Evolutionary conservation across 2,888 invertebrate species (phyloP).

Genomic region (Yponomeuta cagnagella): DNA sequence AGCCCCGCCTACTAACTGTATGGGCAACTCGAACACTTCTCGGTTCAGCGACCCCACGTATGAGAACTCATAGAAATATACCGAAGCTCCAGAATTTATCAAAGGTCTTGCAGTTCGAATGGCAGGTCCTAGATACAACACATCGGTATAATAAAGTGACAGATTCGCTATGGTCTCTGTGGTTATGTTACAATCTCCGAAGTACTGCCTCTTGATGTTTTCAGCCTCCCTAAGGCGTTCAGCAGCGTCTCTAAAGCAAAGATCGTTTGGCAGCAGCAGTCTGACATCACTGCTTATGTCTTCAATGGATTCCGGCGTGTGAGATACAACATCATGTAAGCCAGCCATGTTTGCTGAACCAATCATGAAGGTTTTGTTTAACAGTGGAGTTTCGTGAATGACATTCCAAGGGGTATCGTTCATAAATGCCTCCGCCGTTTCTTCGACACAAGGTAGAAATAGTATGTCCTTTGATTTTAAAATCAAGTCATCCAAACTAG

Average conservation of each 20-base stretch:
- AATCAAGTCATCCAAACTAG: background rate
- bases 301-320: conserved; percentile 30
- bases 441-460: conserved; percentile 46
- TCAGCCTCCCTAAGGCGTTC: conserved; percentile 29
- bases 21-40: conserved; percentile 51
- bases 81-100: conserved; percentile 47
- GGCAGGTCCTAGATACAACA: conserved; percentile 44
- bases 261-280: conserved; percentile 44
- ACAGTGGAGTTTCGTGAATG: conserved; percentile 29
- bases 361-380: conserved; percentile 40
- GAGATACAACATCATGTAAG: conserved; percentile 36
- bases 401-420: conserved; percentile 42
- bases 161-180: conserved; percentile 29
- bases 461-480: conserved; percentile 26
- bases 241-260: conserved; percentile 32
- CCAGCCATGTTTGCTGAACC: conserved; percentile 53
- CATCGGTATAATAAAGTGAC: conserved; percentile 46
- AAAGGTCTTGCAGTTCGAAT: conserved; percentile 44
- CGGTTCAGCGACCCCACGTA: conserved; percentile 66
- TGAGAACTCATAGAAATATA: conserved; percentile 74
- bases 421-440: conserved; percentile 34
- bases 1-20: conserved; percentile 50
- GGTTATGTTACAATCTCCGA: conserved; percentile 34
- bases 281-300: conserved; percentile 36
- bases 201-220: conserved; percentile 42